phyloP scores from a whole-genome alignment of 2,797 vertebrate genomes.

The Sebastolobus altivelis region DNA sequence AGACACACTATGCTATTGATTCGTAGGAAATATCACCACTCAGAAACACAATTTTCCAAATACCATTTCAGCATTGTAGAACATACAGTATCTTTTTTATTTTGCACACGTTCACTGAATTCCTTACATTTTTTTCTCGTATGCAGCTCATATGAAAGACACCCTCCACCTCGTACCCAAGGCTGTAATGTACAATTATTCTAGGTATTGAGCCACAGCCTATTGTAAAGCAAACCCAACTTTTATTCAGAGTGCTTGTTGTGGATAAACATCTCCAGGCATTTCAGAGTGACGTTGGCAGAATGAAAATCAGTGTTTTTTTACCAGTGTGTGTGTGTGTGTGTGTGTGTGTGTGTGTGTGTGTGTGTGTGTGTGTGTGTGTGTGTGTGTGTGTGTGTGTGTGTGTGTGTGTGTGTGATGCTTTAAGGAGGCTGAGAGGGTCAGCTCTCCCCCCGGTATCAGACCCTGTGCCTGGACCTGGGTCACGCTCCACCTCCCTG shows the following conservation, averaged over 20 bases:
- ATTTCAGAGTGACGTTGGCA: constrained; percentile 57
- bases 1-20: constrained; percentile 66
- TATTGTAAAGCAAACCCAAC: constrained; percentile 44
- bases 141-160: constrained; percentile 35
- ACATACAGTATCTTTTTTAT: not conserved
- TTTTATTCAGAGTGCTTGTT: constrained; percentile 53
- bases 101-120: constrained; percentile 13
- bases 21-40: constrained; percentile 43
- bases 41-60: constrained; percentile 44
- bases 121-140: constrained; percentile 26
- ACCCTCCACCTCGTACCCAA: constrained; percentile 27
- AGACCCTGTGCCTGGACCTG: constrained; percentile 58
- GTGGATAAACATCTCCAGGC: constrained; percentile 72
- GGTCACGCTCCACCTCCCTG: constrained; percentile 63
- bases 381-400: constrained; percentile 1
- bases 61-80: constrained; percentile 14
- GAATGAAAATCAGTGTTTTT: constrained; percentile 57
- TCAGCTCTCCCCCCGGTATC: constrained; percentile 49
- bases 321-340: not conserved
- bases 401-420: constrained; percentile 1
- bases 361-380: not conserved
- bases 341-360: not conserved
- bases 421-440: constrained; percentile 53
- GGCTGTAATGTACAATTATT: constrained; percentile 58
- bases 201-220: constrained; percentile 27